Evolutionary conservation across 2,113 vertebrate species (phyloP), one percentile per base, ranked within the genome.

Genomic region (Paratilapia polleni): DNA sequence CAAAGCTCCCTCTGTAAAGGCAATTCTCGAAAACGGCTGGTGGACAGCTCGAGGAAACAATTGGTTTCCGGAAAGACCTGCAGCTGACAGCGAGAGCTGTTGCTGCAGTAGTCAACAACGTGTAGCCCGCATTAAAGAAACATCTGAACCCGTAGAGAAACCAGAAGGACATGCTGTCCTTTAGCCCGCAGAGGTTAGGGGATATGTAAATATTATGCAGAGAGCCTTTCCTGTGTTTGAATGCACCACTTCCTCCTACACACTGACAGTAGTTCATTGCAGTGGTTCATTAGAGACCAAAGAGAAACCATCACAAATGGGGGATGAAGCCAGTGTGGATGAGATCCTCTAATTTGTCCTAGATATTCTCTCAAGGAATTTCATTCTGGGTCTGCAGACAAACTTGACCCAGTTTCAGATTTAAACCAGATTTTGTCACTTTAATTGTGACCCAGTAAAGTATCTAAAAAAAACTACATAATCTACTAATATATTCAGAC

Each of bases 21-120:
- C 1, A 36, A 58, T 38, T 38, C 77, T 8, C 47, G 0, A 20
- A 36, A 54, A 2, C n/a, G 6, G 59, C 24, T 9, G 24, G 52
- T 20, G 14, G 20, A 38, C 73, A 56, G 59, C 74, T 20, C 1
- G n/a, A 6, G 74, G 52, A 66, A 24, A 56, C 70, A 78, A 85
- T 19, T 38, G 52, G 52, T 81, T 81, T 56, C 62, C 41, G 3
- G 63, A 62, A n/a, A 82, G 75, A 75, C 28, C 76, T 70, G 52
- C 75, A 24, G 70, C 73, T 64, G 54, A 85, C 66, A 70, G 84
- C 4, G 6, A 3, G 75, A 61, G 58, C 47, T 22, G 52, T 59
- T 41, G 19, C 17, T 28, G 34, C 7, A 17, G 83, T 6, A 62
- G 76, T 77, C 77, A 54, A 54, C 80, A 70, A 70, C 73, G 34